Conservation (phyloP, 1,140 invertebrate genomes). For the Cepaea nemoralis region DNA sequence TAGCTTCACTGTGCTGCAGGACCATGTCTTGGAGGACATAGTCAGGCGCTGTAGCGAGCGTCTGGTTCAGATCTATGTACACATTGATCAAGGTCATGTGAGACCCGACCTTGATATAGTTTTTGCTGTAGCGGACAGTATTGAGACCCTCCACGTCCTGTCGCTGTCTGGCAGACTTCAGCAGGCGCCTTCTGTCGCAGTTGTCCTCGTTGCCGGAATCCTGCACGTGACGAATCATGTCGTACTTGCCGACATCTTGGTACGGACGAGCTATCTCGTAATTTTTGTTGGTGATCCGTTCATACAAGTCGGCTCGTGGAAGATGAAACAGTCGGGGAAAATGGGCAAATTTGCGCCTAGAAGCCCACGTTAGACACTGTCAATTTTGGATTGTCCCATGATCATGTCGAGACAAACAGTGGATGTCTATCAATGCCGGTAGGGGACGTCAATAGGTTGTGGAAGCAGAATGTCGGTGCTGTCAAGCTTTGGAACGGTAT, state of each 20-base stretch:
- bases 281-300: neutral
- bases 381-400: too few species aligned
- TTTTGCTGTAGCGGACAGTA: neutral
- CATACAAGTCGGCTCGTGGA: conserved; percentile 13
- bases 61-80: neutral
- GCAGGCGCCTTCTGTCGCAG: conserved; percentile 10
- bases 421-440: too few species aligned
- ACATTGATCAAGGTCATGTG: conserved; percentile 22
- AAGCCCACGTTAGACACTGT: too few species aligned
- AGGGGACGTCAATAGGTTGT: too few species aligned
- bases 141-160: conserved; percentile 10
- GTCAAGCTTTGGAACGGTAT: too few species aligned
- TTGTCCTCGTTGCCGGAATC: conserved; percentile 13
- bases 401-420: too few species aligned
- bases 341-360: too few species aligned
- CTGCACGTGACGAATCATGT: conserved; percentile 2
- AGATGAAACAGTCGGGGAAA: too few species aligned
- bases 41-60: neutral
- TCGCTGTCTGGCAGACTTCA: neutral
- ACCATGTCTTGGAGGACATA: neutral
- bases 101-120: neutral
- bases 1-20: neutral
- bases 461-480: too few species aligned
- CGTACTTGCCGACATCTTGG: neutral
- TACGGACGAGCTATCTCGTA: conserved; percentile 3